A percentile compares a stretch with the other conserved stretches of the same genome.
These are phyloP conservation scores for Mesocricetus auratus DNA, from an alignment of 2,113 vertebrate species.

Conservation along the genomic window DNA sequence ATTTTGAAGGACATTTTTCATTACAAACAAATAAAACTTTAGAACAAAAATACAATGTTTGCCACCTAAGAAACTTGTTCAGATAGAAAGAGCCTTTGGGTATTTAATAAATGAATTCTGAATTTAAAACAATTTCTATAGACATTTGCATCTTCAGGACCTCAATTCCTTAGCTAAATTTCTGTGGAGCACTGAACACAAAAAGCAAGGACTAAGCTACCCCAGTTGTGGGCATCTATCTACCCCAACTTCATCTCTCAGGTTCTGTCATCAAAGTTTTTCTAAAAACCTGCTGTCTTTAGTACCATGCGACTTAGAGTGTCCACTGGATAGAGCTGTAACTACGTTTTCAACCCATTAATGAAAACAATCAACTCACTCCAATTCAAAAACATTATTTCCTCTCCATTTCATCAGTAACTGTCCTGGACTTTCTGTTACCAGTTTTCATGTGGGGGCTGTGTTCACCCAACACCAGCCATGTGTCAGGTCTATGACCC, in stretches of 20 bases:
- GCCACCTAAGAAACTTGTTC: neutral
- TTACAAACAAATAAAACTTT: neutral
- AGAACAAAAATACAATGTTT: neutral
- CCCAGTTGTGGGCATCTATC: neutral
- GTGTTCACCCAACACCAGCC: neutral
- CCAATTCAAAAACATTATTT: neutral
- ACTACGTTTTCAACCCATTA: neutral
- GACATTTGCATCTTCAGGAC: neutral
- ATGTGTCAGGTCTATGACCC: slow-evolving; percentile 8
- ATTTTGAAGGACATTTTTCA: neutral
- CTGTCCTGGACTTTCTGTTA: slow-evolving; percentile 30
- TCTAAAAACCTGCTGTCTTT: slow-evolving; percentile 2
- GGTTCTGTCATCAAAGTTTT: neutral
- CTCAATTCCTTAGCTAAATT: neutral
- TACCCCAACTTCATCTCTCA: neutral
- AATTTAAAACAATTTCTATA: neutral
- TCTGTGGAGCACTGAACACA: neutral
- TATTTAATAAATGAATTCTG: neutral
- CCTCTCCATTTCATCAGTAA: slow-evolving; percentile 45
- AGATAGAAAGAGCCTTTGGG: neutral
- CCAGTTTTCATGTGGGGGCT: slow-evolving; percentile 53
- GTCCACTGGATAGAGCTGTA: neutral
- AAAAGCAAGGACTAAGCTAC: neutral
- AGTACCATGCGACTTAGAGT: neutral
- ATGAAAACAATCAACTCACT: slow-evolving; percentile 31